These are phyloP conservation scores for Monodelphis domestica DNA, from an alignment of 2,797 vertebrate species.

Conservation along the genomic window DNA sequence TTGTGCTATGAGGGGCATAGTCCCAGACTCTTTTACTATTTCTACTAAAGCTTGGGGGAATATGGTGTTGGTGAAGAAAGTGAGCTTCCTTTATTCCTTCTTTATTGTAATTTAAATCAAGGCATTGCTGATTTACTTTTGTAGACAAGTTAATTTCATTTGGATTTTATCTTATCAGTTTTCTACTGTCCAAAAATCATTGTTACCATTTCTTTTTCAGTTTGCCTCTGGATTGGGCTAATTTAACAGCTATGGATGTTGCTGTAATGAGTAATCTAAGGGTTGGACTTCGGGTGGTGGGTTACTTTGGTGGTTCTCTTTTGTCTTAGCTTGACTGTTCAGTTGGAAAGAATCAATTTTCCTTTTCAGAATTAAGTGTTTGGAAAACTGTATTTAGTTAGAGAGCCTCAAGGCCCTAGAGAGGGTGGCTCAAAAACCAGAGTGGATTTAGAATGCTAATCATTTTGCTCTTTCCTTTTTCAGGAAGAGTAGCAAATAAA, in stretches of 20 bases:
- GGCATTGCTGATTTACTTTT: background rate
- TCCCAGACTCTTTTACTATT: background rate
- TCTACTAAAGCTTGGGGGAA: background rate
- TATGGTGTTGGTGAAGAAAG: background rate
- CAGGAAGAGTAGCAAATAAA: background rate
- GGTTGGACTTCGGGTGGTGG: background rate
- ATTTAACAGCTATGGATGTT: background rate
- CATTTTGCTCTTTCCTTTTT: background rate
- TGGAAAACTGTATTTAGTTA: background rate
- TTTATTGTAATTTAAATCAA: background rate
- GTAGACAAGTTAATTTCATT: background rate
- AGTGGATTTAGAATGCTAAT: background rate
- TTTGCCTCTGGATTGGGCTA: background rate
- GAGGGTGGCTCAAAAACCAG: background rate
- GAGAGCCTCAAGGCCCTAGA: background rate
- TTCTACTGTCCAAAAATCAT: background rate
- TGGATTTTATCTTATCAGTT: background rate
- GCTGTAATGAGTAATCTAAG: background rate
- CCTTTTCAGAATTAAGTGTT: background rate
- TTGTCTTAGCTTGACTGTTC: background rate
- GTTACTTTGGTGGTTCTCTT: background rate
- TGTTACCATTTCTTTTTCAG: background rate
- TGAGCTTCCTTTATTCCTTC: background rate
- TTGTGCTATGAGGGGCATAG: background rate
- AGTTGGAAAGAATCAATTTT: background rate